A percentile compares a stretch with the other conserved stretches of the same genome.
These are phyloP conservation scores for Hydriomena furcata DNA, from an alignment of 2,888 invertebrate genomes.

Conservation along the genomic window DNA sequence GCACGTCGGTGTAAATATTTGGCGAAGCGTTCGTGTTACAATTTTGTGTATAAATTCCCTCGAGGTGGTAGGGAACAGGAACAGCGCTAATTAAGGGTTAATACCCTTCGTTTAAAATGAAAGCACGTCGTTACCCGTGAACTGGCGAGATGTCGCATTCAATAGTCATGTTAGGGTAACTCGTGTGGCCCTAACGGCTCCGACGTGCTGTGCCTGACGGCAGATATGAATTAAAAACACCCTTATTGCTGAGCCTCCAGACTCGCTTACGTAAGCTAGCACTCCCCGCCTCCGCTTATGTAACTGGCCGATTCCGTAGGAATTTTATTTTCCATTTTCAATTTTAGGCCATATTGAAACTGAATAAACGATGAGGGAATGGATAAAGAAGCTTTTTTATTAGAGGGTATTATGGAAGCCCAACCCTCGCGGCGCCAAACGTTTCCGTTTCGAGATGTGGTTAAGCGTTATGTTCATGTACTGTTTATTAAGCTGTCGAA, in stretches of 20 bases:
- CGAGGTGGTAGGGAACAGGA: constrained; percentile 25
- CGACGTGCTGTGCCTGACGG: constrained; percentile 14
- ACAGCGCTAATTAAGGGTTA: constrained; percentile 38
- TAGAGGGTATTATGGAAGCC: constrained; percentile 24
- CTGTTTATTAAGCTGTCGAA: constrained; percentile 24
- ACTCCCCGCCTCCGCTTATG: constrained; percentile 71
- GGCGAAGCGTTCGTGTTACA: constrained; percentile 25
- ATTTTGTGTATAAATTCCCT: constrained; percentile 35
- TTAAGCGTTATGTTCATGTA: constrained; percentile 16
- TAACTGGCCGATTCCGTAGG: constrained; percentile 65
- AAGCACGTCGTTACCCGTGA: constrained; percentile 33
- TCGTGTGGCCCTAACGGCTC: constrained; percentile 24
- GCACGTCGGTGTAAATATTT: constrained; percentile 26
- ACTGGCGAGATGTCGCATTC: constrained; percentile 12
- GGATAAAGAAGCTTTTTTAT: constrained; percentile 31
- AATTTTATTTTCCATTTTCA: constrained; percentile 53
- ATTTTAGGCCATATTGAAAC: constrained; percentile 55
- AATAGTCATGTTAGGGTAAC: constrained; percentile 13
- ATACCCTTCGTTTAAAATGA: constrained; percentile 37
- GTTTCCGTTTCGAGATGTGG: constrained; percentile 7
- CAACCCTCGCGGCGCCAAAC: constrained; percentile 18
- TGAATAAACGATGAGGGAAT: constrained; percentile 38
- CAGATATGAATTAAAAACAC: constrained; percentile 46
- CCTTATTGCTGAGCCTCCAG: constrained; percentile 52
- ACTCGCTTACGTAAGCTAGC: constrained; percentile 74